Evolutionary conservation across 1,140 invertebrate species (phyloP).

Genomic region (Heterodera schachtii): DNA sequence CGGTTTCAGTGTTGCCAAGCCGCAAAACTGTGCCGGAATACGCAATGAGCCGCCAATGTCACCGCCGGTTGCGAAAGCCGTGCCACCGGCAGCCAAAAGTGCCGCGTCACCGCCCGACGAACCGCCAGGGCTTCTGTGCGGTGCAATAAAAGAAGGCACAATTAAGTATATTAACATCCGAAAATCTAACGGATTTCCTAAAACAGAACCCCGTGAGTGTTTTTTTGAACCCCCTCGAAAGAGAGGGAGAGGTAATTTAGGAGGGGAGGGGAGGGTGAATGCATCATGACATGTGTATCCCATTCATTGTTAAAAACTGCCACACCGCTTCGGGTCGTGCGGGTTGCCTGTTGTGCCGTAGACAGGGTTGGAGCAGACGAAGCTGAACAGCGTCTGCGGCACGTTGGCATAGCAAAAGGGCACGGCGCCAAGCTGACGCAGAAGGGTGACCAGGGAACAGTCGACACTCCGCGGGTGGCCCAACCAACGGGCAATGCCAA

Average conservation of each 20-base stretch:
- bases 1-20: constrained; percentile 67
- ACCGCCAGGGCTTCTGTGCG: constrained; percentile 59
- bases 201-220: no score
- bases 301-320: no score
- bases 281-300: no score
- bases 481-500: constrained; percentile 67
- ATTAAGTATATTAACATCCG: not conserved
- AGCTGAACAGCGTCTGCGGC: constrained; percentile 66
- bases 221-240: no score
- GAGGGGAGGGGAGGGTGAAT: no score
- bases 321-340: constrained; percentile 34
- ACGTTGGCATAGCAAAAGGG: constrained; percentile 69
- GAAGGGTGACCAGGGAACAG: constrained; percentile 62
- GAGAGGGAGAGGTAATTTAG: no score
- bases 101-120: constrained; percentile 66
- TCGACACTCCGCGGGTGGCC: constrained; percentile 61
- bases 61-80: constrained; percentile 65
- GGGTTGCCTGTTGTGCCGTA: constrained; percentile 64
- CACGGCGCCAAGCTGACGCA: constrained; percentile 65
- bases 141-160: constrained; percentile 20
- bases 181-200: not conserved
- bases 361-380: constrained; percentile 62
- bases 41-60: constrained; percentile 68
- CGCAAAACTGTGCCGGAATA: constrained; percentile 67
- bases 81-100: constrained; percentile 64